Evolutionary conservation across 2,888 invertebrate genomes (phyloP), one percentile per base, ranked within the genome.

Genomic region (Fabriciana adippe): DNA sequence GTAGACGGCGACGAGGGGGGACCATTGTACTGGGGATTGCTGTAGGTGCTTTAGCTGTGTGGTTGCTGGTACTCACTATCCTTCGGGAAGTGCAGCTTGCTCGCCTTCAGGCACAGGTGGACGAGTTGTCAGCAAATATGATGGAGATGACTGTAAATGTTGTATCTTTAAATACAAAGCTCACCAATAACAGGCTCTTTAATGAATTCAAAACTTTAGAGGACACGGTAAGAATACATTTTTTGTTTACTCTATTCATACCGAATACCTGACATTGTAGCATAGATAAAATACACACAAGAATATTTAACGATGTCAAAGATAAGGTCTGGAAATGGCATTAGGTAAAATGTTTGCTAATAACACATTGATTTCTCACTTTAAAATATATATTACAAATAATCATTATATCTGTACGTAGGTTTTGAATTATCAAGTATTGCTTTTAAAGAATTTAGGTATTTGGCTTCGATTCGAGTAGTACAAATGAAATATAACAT

Each of bases 171-270:
- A 87, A 86, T 72, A 85, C 87, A 75, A 89, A 86, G 75, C 80
- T 90, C 48, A 80, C 82, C 50, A 87, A 83, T 73, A 89, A 89
- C 78, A 84, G 83, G 72, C 80, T 86, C 55, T 82, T 88, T 71
- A 87, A 88, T 73, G 88, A 89, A 51, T 85, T 87, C 79, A 87
- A 85, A 77, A 82, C 80, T 56, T 74, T 88, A 55, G 90, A 91
- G 67, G 91, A 91, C 76, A 87, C 90, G 85, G 92, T 92, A 69
- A 90, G 92, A 85, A 11, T 35, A 15, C 21, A 54, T 61, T 26
- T 47, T 0, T 48, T 48, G 47, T 59, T 59, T 59, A 59, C 59
- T 13, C 15, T 47, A 15, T 51, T 41, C 13, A 61, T 48, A 16
- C 16, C 16, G 16, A 16, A 48, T 18, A 61, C 13, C 50, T 18